Evolutionary conservation across 1,140 invertebrate species (phyloP).

Genomic region (Brachionus plicatilis): DNA sequence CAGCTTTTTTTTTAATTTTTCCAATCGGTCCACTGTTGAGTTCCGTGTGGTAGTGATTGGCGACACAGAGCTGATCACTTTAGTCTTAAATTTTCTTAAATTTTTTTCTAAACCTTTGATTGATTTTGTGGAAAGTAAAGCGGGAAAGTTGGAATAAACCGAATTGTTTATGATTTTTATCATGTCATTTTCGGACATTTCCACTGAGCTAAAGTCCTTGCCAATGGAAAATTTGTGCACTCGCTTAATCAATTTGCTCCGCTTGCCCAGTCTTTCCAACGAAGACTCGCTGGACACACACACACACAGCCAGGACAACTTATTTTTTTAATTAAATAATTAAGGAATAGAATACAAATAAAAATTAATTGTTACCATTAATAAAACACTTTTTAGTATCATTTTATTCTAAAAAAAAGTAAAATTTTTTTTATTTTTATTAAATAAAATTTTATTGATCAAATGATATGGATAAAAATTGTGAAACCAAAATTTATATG

Average conservation of each 20-base stretch:
- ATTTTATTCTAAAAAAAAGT: background rate
- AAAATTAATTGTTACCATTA: background rate
- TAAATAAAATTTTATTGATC: background rate
- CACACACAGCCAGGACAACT: background rate
- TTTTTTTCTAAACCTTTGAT: background rate
- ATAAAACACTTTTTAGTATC: background rate
- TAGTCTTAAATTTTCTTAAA: background rate
- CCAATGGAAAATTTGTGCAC: slow-evolving; percentile 7
- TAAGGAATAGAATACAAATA: background rate
- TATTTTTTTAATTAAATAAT: background rate
- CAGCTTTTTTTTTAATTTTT: slow-evolving; percentile 17
- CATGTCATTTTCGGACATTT: slow-evolving; percentile 9
- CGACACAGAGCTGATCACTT: background rate
- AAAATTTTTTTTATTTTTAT: background rate
- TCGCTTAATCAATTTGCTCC: background rate
- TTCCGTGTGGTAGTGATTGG: background rate
- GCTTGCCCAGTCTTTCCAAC: background rate
- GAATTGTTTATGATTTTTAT: background rate
- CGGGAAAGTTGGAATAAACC: slow-evolving; percentile 17
- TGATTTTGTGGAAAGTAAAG: background rate
- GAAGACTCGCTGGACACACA: background rate
- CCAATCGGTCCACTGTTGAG: background rate
- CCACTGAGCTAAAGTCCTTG: background rate
- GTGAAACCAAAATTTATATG: slow-evolving; percentile 1
- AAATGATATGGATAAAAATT: background rate